Percentiles rank a stretch among this genome's conserved stretches.
These are phyloP conservation scores for Tragelaphus scriptus DNA, from an alignment of 2,113 vertebrate species.

Conservation along the genomic window DNA sequence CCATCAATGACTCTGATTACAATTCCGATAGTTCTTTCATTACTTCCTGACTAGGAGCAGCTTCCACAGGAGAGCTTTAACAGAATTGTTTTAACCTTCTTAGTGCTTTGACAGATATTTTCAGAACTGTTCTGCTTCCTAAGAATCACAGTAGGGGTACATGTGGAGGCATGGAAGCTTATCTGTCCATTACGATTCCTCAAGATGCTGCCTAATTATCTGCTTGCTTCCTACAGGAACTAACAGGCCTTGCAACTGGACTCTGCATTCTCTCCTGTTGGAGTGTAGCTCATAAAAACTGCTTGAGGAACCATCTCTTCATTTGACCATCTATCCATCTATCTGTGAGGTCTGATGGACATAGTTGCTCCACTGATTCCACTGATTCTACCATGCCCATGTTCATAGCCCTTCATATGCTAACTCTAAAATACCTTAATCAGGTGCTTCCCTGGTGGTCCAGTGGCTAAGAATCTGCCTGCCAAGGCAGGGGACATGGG, in stretches of 20 bases:
- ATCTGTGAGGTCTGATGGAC: neutral
- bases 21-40: neutral
- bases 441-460: neutral
- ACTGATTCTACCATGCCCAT: neutral
- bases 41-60: neutral
- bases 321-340: neutral
- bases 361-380: neutral
- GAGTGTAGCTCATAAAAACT: neutral
- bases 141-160: neutral
- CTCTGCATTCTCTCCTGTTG: neutral
- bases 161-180: neutral
- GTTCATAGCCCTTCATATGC: neutral
- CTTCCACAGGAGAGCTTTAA: neutral
- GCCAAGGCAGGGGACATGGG: neutral
- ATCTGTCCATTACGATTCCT: neutral
- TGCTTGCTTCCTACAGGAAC: neutral
- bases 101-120: neutral
- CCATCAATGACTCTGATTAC: neutral
- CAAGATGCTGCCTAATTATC: neutral
- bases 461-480: neutral
- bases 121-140: neutral
- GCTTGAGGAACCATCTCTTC: neutral
- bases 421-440: neutral
- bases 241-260: neutral
- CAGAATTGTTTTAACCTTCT: neutral